phyloP scores from a whole-genome alignment of 2,113 vertebrate species.

The Meriones unguiculatus region DNA sequence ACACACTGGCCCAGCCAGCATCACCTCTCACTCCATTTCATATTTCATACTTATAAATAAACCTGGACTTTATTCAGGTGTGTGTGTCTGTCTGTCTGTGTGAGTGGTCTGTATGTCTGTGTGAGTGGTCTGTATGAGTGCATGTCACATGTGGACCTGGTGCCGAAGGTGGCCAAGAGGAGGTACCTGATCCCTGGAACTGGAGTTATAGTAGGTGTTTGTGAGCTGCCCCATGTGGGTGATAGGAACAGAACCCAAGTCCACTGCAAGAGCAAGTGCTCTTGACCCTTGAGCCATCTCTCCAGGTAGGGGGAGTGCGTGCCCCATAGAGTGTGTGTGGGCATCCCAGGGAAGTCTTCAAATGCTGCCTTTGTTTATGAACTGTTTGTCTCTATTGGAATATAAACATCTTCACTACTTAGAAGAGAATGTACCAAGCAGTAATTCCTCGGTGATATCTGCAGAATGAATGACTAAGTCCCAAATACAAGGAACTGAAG shows the following conservation, averaged over 20 bases:
- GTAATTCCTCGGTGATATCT: background rate
- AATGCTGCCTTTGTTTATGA: background rate
- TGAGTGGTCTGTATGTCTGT: too few relatives aligned
- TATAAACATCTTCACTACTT: background rate
- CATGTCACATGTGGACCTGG: too few relatives aligned
- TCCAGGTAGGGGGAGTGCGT: background rate
- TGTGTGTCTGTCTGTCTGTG: too few relatives aligned
- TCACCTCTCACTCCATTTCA: background rate
- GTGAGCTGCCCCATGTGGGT: background rate
- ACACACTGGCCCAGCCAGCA: background rate
- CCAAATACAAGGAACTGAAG: background rate
- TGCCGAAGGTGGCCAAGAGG: background rate
- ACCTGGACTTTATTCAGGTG: background rate
- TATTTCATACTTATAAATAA: background rate
- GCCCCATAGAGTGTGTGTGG: background rate
- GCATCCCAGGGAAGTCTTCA: background rate
- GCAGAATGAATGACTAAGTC: constrained; percentile 16
- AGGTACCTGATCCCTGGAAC: background rate
- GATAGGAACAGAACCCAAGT: background rate
- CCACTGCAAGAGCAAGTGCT: background rate
- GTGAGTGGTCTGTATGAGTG: too few relatives aligned
- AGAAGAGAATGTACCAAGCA: background rate
- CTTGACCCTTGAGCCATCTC: background rate
- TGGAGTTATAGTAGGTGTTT: background rate
- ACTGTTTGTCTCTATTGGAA: background rate